Evolutionary conservation across 2,797 vertebrate species (phyloP).

Genomic region (Lagorchestes hirsutus): DNA sequence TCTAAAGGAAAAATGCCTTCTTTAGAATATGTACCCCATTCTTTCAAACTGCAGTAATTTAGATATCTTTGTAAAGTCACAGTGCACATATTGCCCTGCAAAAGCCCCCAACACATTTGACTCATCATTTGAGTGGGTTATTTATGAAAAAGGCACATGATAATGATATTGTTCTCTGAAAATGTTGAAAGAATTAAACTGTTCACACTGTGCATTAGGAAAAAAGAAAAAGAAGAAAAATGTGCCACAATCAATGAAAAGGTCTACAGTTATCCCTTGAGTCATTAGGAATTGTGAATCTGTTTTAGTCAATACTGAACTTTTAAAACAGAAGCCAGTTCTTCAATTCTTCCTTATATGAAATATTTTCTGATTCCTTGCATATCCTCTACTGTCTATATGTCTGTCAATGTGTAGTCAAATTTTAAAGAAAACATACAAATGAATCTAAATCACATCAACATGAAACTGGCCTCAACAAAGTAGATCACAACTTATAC

Average conservation of each 20-base stretch:
- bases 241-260: not conserved
- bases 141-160: not conserved
- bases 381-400: not conserved
- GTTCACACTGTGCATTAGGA: not conserved
- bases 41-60: constrained; percentile 20
- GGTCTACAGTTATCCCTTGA: constrained; percentile 43
- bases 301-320: constrained; percentile 63
- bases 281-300: constrained; percentile 38
- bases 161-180: not conserved
- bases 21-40: not conserved
- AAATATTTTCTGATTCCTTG: not conserved
- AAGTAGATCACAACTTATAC: not conserved
- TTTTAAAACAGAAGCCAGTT: constrained; percentile 5
- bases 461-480: not conserved
- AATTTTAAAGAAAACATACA: not conserved
- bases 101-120: not conserved
- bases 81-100: not conserved
- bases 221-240: constrained; percentile 35
- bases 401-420: not conserved
- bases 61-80: constrained; percentile 8
- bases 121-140: constrained; percentile 15
- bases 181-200: not conserved
- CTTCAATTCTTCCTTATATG: not conserved
- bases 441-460: not conserved
- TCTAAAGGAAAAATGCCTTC: not conserved